Percentiles rank a stretch among this genome's conserved stretches.
Evolutionary conservation across 2,888 invertebrate species (phyloP).

Genomic region (Sminthurides aquaticus): DNA sequence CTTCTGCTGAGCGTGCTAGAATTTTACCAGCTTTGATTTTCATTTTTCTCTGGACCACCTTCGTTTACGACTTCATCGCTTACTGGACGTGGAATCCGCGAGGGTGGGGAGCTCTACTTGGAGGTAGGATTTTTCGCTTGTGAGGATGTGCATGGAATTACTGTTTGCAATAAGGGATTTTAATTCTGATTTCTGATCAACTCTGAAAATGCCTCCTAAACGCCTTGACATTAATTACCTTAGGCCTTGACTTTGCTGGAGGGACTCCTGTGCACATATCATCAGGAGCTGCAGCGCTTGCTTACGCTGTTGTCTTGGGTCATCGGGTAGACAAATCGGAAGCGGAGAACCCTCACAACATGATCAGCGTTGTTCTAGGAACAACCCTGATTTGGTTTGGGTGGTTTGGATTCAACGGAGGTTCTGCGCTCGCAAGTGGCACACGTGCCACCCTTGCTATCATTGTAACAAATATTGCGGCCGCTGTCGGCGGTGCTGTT

Average conservation of each 20-base stretch:
- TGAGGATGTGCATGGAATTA: not conserved
- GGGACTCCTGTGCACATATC: constrained; percentile 33
- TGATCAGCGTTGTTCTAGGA: constrained; percentile 30
- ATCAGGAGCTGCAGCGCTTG: constrained; percentile 32
- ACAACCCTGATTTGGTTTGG: constrained; percentile 31
- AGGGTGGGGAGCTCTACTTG: constrained; percentile 28
- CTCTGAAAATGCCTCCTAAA: no score
- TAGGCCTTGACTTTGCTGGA: constrained; percentile 37
- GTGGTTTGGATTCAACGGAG: constrained; percentile 38
- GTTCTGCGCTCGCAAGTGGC: constrained; percentile 22
- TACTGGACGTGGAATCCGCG: constrained; percentile 38
- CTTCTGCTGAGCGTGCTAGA: constrained; percentile 34
- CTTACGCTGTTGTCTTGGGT: constrained; percentile 31
- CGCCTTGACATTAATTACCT: no score
- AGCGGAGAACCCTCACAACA: constrained; percentile 33
- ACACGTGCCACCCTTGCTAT: constrained; percentile 29
- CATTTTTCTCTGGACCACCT: constrained; percentile 38
- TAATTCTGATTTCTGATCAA: not conserved
- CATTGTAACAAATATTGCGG: constrained; percentile 34
- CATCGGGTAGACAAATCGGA: constrained; percentile 26
- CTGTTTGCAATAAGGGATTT: not conserved
- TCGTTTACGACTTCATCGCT: constrained; percentile 37
- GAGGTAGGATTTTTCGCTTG: constrained; percentile 20
- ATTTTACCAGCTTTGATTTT: constrained; percentile 34
- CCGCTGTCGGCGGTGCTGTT: constrained; percentile 33